Base-by-base conservation (phyloP, 1,140 invertebrate genomes). In the Drosophila baimaii region DNA sequence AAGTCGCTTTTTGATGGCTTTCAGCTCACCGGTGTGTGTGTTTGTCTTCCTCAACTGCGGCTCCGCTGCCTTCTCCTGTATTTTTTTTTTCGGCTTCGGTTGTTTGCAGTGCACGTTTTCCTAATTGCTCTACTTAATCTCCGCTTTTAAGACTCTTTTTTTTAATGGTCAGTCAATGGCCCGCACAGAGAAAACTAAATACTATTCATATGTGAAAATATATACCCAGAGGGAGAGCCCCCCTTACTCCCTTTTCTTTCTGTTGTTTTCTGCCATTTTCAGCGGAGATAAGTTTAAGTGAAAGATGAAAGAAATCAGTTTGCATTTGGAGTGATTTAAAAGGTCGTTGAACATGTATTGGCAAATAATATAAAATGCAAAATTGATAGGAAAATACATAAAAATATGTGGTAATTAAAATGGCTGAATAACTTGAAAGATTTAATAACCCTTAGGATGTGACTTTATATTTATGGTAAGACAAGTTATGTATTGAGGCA, bases 121-220 rank as follows among this genome's bases (percentile, higher is more conserved):
- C 76, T 88, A 86, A 86, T 86, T 86, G 78, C 69, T 79, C 56
- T 61, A 72, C 57, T 88, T 82, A 88, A 81, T 82, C 79, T 84
- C 56, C 68, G 57, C 55, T 78, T 65, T 84, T 73, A 76, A 76
- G 66, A 41, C 29, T 64, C 65, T 82, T 58, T 9, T 64, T 68
- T 82, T 58, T 9, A 65, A 51, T 73, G 59, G 70, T 75, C 65
- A 77, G 79, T 71, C 79, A 86, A 79, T 79, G 79, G 79, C 78
- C 82, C 47, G 47, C 52, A 35, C 9, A 76, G 75, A 51, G 72
- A 85, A 85, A 79, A 81, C 64, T 75, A 56, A 74, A 55, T 55
- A 57, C 58, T 63, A 47, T 37, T 51, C 59, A 75, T 63, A 75
- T 65, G 33, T 52, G 58, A 19, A 52, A 37, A 37, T 31, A 29